Percentiles rank a stretch among this genome's conserved stretches.
Conservation (phyloP, 2,113 vertebrate genomes). For the Sinocyclocheilus grahami region DNA sequence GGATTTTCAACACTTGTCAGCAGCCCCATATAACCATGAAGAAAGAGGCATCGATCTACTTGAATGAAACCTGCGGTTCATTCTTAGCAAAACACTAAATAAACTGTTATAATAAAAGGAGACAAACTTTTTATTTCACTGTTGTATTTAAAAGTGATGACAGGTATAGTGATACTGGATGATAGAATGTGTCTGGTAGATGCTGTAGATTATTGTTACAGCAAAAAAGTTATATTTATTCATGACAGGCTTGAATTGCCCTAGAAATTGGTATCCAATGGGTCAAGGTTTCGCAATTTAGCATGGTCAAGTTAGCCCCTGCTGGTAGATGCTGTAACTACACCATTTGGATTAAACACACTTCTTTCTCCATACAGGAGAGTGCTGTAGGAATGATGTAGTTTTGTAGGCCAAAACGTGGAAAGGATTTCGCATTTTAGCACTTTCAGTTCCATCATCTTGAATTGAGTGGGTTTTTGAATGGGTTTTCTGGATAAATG, state of each 20-base stretch:
- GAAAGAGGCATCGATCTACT: conserved; percentile 44
- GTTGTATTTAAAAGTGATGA: not conserved
- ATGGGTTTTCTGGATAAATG: not conserved
- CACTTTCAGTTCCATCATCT: not conserved
- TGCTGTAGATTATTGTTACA: not conserved
- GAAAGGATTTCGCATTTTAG: not conserved
- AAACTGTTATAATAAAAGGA: conserved; percentile 3
- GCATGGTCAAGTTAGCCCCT: no score
- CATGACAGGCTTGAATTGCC: not conserved
- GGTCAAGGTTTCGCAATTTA: not conserved
- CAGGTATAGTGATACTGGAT: not conserved
- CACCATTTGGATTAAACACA: not conserved
- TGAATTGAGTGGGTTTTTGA: not conserved
- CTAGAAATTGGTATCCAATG: not conserved
- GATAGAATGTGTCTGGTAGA: not conserved
- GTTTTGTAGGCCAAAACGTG: no score
- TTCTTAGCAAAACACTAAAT: conserved; percentile 47
- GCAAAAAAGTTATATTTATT: not conserved
- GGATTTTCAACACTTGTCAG: conserved; percentile 44
- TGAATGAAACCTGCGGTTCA: conserved; percentile 32
- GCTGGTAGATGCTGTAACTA: no score
- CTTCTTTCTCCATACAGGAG: not conserved
- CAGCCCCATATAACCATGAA: conserved; percentile 28
- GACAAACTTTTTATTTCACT: not conserved
- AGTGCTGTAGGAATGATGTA: not conserved